Base-by-base conservation (phyloP, 2,888 invertebrate species). In the Phyllotreta cruciferae region DNA sequence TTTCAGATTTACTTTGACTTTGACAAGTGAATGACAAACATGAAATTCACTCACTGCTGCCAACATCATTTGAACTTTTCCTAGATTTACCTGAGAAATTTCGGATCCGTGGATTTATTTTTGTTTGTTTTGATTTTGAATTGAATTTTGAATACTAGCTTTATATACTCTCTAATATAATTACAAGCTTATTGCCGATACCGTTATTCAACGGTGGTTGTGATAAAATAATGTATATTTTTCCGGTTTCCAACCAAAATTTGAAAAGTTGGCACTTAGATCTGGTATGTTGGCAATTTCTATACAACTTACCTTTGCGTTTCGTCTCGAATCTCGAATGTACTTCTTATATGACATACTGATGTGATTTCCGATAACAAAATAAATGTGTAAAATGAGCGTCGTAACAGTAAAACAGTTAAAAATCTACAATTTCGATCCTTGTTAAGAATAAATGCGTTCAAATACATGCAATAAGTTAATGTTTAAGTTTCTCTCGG, bases 301-400 rank as follows among this genome's bases (percentile, higher is more conserved):
- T 8, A 13, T 5, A 47, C 36, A 50, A 24, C 36, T 52, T 47
- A 38, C 52, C 52, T 52, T 52, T 10, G 24, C 41, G 41, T 41
- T 9, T 41, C 9, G 41, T 10, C 41, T 24, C 24, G 24, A 24
- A 38, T 52, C 14, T 38, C 36, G 37, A 37, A 11, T 37, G 13
- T 38, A 52, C 52, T 10, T 52, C 36, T 7, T 47, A 37, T 11
- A 52, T 52, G 52, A 52, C 52, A 52, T 52, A 37, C 38, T 13
- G 52, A 24, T 24, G 24, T 24, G 24, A 52, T 52, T 52, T 38
- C 37, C 52, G 52, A 52, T 52, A 52, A 52, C 52, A 52, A 52
- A 37, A 52, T 52, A 52, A 52, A 52, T 37, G 41, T 52, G 52
- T 52, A 52, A 52, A 52, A 52, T 52, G 52, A 52, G 52, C 52